These are phyloP conservation scores for Danionella dracula DNA, from an alignment of 2,797 vertebrate genomes.

Conservation along the genomic window DNA sequence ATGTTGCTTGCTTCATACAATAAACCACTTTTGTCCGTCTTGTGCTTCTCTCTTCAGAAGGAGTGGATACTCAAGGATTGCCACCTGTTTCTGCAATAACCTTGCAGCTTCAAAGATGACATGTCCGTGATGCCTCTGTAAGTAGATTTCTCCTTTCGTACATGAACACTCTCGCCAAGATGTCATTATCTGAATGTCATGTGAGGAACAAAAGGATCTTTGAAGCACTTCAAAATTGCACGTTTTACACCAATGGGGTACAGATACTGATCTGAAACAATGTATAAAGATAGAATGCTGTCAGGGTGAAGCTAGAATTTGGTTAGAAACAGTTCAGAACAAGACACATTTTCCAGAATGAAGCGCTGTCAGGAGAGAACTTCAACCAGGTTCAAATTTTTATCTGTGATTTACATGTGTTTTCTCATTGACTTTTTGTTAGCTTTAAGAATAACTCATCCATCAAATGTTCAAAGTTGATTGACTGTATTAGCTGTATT, in stretches of 20 bases:
- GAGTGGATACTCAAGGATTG: conserved; percentile 65
- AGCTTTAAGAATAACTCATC: too few relatives aligned
- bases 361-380: too few relatives aligned
- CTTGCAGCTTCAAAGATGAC: conserved; percentile 57
- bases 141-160: conserved; percentile 52
- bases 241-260: background rate
- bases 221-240: background rate
- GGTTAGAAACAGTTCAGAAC: background rate
- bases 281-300: background rate
- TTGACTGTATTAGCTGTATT: too few relatives aligned
- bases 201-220: background rate
- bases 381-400: too few relatives aligned
- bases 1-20: conserved; percentile 53
- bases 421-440: too few relatives aligned
- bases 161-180: background rate
- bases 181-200: background rate
- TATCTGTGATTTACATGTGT: too few relatives aligned
- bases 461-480: too few relatives aligned
- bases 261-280: background rate
- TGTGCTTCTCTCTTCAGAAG: conserved; percentile 42
- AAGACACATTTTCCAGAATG: background rate
- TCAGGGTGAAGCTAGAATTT: background rate
- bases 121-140: conserved; percentile 77
- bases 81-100: conserved; percentile 48
- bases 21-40: conserved; percentile 31